Conservation (phyloP, 2,888 invertebrate genomes). For the Blastobasis adustella region DNA sequence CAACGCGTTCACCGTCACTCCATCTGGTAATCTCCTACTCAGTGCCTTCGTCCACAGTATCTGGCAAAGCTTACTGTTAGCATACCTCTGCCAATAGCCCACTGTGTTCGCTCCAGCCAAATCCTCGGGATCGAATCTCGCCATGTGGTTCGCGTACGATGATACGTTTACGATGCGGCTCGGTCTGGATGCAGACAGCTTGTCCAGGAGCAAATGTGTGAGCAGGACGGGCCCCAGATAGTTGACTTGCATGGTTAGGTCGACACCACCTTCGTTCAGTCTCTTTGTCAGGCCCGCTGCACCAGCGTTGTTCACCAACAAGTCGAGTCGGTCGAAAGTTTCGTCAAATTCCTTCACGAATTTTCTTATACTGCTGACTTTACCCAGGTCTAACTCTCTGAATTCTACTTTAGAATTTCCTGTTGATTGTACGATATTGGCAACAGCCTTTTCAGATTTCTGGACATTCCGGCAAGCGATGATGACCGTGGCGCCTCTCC, state of each 20-base stretch:
- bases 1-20: conserved; percentile 84
- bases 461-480: conserved; percentile 86
- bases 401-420: conserved; percentile 81
- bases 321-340: conserved; percentile 67
- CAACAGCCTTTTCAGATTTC: conserved; percentile 80
- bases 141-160: conserved; percentile 25
- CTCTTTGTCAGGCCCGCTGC: conserved; percentile 41
- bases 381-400: conserved; percentile 64
- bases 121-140: conserved; percentile 28
- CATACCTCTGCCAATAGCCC: conserved; percentile 56
- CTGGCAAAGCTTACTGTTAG: conserved; percentile 54
- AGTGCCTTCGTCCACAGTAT: conserved; percentile 58
- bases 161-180: conserved; percentile 62
- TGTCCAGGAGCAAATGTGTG: conserved; percentile 77
- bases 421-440: conserved; percentile 80
- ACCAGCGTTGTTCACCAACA: conserved; percentile 79
- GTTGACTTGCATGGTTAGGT: conserved; percentile 78
- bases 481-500: conserved; percentile 77
- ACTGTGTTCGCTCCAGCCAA: conserved; percentile 19
- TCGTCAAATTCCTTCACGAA: conserved; percentile 77
- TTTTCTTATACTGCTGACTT: conserved; percentile 64
- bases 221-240: conserved; percentile 82
- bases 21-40: conserved; percentile 47
- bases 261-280: conserved; percentile 75
- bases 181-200: conserved; percentile 45